Base-by-base conservation (phyloP, 2,113 vertebrate species). In the Corapipo altera region DNA sequence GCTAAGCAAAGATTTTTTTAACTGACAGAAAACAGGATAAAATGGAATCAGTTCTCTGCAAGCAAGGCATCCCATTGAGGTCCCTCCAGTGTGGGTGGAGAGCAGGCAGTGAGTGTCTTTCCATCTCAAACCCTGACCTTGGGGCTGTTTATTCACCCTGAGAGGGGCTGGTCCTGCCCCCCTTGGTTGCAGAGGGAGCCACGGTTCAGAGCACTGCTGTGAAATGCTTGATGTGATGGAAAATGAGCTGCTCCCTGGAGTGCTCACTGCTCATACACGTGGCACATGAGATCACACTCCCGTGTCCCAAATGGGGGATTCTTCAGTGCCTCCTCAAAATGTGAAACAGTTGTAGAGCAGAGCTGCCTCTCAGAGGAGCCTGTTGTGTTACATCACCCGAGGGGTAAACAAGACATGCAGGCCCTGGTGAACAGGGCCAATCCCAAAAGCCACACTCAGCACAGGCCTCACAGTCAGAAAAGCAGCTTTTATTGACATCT, bases 291-390 rank as follows among this genome's bases (percentile, higher is more conserved):
- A 17, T 48, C 61, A 17, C 10, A 3, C 17, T 37, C 19, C 80
- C 0, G 1, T 1, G 15, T 71, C 72, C 89, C 81, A 64, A 6
- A 4, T 0, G 0, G 30, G 20, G 43, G 15, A 33, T 74, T 28
- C 32, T 8, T 28, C 86, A 14, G 21, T 3, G 43, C 17, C 4
- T n/a, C 69, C 65, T 71, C 79, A 24, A 39, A 51, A 69, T 21
- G 48, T 6, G 15, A 1, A 80, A 9, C 41, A 27, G 37, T 22
- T 70, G 57, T 12, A 9, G 79, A 49, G 67, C 41, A 9, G 79
- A 49, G 67, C 41, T 76, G 55, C 64, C 20, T 57, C 81, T 52
- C 15, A 11, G 59, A 76, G 65, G 37, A 84, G n/a, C 41, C 32
- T 51, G 28, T 21, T 59, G 76, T 37, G 84, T 49, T 49, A 5